A percentile compares a stretch with the other conserved stretches of the same genome.
phyloP scores from a whole-genome alignment of 2,113 vertebrate genomes.

The Ondatra zibethicus region DNA sequence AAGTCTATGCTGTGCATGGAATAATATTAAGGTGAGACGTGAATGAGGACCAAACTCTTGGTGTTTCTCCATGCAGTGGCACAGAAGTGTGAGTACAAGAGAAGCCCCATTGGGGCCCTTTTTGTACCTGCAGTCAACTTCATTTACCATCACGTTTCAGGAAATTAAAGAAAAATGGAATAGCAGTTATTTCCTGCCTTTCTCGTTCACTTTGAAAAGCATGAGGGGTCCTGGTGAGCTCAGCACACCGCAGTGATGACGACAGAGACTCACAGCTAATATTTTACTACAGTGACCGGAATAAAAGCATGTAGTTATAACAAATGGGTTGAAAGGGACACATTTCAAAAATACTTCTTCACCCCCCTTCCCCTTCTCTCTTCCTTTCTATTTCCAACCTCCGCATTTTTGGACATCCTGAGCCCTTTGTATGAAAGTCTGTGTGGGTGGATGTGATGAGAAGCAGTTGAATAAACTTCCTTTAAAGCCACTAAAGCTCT shows the following conservation, averaged over 20 bases:
- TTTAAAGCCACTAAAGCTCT: slow-evolving; percentile 42
- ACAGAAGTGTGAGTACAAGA: background rate
- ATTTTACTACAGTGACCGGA: slow-evolving; percentile 59
- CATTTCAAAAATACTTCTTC: slow-evolving; percentile 61
- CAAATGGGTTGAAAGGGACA: slow-evolving; percentile 63
- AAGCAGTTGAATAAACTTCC: slow-evolving; percentile 83
- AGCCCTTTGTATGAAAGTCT: slow-evolving; percentile 67
- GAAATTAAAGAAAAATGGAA: slow-evolving; percentile 46
- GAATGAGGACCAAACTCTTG: background rate
- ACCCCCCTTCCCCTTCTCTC: background rate
- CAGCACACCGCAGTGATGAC: slow-evolving; percentile 59
- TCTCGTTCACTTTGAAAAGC: slow-evolving; percentile 74
- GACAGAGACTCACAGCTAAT: slow-evolving; percentile 74
- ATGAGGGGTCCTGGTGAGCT: slow-evolving; percentile 75
- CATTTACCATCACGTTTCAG: slow-evolving; percentile 71
- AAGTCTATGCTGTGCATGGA: background rate
- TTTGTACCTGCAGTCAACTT: slow-evolving; percentile 27
- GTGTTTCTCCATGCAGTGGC: background rate
- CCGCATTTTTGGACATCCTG: slow-evolving; percentile 65
- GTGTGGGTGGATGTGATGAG: slow-evolving; percentile 77
- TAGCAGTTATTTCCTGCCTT: slow-evolving; percentile 71
- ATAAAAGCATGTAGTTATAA: slow-evolving; percentile 48
- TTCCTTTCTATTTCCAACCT: slow-evolving; percentile 65
- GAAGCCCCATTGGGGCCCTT: background rate
- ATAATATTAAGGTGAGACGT: background rate